phyloP scores from a whole-genome alignment of 1,140 invertebrate species.

The Lanistes nyassanus region DNA sequence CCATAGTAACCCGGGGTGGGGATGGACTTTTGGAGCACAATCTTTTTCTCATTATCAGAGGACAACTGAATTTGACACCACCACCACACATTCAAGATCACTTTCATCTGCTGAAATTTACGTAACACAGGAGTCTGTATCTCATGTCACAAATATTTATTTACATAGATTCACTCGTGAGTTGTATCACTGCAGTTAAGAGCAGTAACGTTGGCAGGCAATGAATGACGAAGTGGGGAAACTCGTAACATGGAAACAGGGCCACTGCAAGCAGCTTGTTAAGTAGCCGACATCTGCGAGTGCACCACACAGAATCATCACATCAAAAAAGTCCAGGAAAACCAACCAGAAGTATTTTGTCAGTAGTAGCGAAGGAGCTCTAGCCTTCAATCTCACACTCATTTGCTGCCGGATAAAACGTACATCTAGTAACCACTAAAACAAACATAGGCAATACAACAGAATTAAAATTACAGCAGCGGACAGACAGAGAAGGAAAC shows the following conservation, averaged over 20 bases:
- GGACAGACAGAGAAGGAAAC: neutral
- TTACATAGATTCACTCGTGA: slow-evolving; percentile 9
- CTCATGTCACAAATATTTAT: slow-evolving; percentile 7
- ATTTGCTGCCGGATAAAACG: slow-evolving; percentile 10
- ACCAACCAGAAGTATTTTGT: neutral
- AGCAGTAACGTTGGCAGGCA: slow-evolving; percentile 7
- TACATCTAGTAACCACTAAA: slow-evolving; percentile 8
- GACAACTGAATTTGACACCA: neutral
- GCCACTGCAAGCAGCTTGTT: slow-evolving; percentile 6
- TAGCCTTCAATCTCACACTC: slow-evolving; percentile 9
- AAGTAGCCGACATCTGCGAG: neutral
- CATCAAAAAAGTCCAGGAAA: neutral
- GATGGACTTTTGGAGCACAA: neutral
- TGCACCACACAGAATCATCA: slow-evolving; percentile 1
- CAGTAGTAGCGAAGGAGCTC: neutral
- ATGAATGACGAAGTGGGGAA: slow-evolving; percentile 8
- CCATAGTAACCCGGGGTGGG: neutral
- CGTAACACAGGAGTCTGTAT: neutral
- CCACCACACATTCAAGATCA: neutral
- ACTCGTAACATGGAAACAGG: neutral
- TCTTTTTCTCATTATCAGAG: neutral
- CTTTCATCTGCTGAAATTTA: neutral
- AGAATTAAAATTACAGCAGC: slow-evolving; percentile 10
- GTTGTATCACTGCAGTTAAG: neutral
- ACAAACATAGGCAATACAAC: slow-evolving; percentile 5